Evolutionary conservation across 2,888 invertebrate species (phyloP).

Genomic region (Noctuana brunneofusca): DNA sequence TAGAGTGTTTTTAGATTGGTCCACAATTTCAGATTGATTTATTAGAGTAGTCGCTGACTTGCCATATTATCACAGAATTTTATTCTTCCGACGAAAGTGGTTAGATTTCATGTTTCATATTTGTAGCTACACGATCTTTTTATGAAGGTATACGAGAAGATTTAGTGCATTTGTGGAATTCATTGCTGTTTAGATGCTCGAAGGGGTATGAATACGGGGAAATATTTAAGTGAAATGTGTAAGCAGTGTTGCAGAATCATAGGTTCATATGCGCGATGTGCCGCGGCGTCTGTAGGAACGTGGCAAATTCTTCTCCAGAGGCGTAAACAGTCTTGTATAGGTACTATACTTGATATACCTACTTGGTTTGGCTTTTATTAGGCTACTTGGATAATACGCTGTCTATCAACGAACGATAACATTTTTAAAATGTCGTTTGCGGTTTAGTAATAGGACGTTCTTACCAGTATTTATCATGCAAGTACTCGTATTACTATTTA

Average conservation of each 20-base stretch:
- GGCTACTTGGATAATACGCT: conserved; percentile 7
- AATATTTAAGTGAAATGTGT: conserved; percentile 38
- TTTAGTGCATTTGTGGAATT: conserved; percentile 28
- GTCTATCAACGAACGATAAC: too few species aligned
- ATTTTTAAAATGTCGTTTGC: too few species aligned
- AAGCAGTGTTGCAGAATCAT: conserved; percentile 42
- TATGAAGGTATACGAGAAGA: conserved; percentile 26
- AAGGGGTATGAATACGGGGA: conserved; percentile 10
- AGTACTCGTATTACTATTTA: too few species aligned
- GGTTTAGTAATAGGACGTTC: too few species aligned
- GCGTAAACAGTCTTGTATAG: conserved; percentile 53
- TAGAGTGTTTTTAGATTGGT: conserved; percentile 5
- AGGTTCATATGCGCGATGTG: conserved; percentile 41
- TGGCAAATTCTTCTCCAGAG: conserved; percentile 52
- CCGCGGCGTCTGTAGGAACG: conserved; percentile 41
- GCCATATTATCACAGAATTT: conserved; percentile 2
- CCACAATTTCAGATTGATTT: conserved; percentile 12
- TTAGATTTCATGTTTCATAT: conserved; percentile 23
- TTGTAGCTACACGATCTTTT: conserved; percentile 17
- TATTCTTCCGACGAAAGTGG: conserved; percentile 7
- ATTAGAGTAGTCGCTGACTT: conserved; percentile 13
- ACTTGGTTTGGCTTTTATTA: conserved; percentile 8
- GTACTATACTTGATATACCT: too few species aligned
- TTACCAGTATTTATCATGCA: too few species aligned
- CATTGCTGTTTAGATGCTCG: conserved; percentile 20